phyloP scores from a whole-genome alignment of 1,140 invertebrate species.

The Anastrepha ludens region DNA sequence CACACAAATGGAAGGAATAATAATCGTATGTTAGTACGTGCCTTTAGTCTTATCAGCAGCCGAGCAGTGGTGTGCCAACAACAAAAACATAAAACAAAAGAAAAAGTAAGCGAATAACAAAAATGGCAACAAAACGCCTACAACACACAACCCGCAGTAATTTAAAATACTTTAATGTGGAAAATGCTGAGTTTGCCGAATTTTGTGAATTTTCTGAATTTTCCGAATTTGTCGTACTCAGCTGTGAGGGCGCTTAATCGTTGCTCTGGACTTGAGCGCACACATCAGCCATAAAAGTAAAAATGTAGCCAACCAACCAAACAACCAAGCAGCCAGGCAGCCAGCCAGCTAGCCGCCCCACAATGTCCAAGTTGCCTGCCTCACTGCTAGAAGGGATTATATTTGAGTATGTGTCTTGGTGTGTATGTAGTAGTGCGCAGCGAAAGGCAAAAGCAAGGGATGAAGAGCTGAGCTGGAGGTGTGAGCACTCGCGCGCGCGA shows the following conservation, averaged over 20 bases:
- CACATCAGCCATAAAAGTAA: slow-evolving; percentile 47
- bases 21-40: slow-evolving; percentile 42
- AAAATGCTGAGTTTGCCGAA: slow-evolving; percentile 44
- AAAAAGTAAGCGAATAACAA: neutral
- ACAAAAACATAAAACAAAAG: neutral
- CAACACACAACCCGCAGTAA: slow-evolving; percentile 7
- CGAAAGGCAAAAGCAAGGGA: neutral
- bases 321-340: neutral
- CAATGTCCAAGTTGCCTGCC: neutral
- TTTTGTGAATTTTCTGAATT: neutral
- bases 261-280: slow-evolving; percentile 45
- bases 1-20: neutral
- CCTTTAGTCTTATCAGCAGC: slow-evolving; percentile 27
- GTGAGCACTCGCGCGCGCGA: neutral
- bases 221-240: neutral
- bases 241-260: slow-evolving; percentile 37
- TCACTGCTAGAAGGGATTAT: neutral
- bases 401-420: neutral
- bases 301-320: slow-evolving; percentile 1
- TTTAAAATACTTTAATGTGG: slow-evolving; percentile 51
- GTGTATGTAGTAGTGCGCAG: neutral
- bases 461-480: neutral
- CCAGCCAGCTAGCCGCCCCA: neutral
- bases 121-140: neutral
- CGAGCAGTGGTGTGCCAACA: slow-evolving; percentile 13